phyloP scores from a whole-genome alignment of 2,888 invertebrate genomes.

The Harmothoe impar region DNA sequence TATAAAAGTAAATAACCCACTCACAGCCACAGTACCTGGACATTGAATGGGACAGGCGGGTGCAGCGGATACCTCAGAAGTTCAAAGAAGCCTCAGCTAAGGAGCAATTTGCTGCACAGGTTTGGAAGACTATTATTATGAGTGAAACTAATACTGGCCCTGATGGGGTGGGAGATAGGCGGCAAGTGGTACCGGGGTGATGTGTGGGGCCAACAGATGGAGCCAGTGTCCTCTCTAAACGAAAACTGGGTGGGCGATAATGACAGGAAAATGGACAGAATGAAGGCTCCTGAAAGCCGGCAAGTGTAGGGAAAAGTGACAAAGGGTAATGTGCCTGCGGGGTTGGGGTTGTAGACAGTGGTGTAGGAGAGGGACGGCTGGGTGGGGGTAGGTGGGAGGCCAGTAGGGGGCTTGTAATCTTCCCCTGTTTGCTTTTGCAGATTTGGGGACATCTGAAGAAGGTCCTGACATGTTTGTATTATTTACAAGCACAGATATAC shows the following conservation, averaged over 20 bases:
- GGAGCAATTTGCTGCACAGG: conserved; percentile 13
- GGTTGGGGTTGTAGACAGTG: background rate
- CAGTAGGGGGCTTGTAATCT: conserved; percentile 1
- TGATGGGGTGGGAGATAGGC: background rate
- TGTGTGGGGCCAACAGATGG: background rate
- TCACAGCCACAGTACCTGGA: background rate
- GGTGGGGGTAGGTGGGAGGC: background rate
- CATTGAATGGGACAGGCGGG: background rate
- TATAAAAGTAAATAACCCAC: conserved; percentile 29
- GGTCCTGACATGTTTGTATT: background rate
- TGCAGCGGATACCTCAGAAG: background rate
- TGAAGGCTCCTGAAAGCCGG: background rate
- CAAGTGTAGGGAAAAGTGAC: conserved; percentile 42
- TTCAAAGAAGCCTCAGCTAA: conserved; percentile 29
- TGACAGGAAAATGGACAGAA: conserved; percentile 40
- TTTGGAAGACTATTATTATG: conserved; percentile 41
- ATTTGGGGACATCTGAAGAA: conserved; percentile 2
- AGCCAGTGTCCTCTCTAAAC: background rate
- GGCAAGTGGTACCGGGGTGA: conserved; percentile 23
- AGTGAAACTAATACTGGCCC: background rate
- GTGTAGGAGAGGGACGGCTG: background rate
- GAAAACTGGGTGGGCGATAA: conserved; percentile 24
- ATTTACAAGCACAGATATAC: background rate
- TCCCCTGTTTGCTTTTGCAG: background rate
- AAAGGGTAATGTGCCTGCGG: conserved; percentile 40